A percentile compares a stretch with the other conserved stretches of the same genome.
These are phyloP conservation scores for Trematomus loennbergii DNA, from an alignment of 2,113 vertebrate genomes.

Conservation along the genomic window DNA sequence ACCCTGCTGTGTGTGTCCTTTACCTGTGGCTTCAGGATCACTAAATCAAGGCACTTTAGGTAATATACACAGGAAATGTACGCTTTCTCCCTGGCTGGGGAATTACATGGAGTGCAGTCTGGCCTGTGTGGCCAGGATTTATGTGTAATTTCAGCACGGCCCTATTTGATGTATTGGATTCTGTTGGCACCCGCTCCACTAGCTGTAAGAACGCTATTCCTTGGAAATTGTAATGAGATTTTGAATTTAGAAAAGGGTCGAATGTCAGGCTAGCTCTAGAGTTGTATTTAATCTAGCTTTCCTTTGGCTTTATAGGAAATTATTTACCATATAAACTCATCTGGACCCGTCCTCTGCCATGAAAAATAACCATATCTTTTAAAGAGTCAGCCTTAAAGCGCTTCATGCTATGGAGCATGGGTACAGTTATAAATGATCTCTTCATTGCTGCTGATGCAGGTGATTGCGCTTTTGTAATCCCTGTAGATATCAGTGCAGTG, in stretches of 20 bases:
- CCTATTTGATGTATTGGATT: conserved; percentile 27
- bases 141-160: conserved; percentile 15
- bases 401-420: conserved; percentile 17
- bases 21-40: conserved; percentile 38
- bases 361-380: conserved; percentile 49
- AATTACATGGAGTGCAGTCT: conserved; percentile 11
- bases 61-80: conserved; percentile 16
- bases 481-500: conserved; percentile 40
- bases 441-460: conserved; percentile 60
- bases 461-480: conserved; percentile 53
- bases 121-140: conserved; percentile 27
- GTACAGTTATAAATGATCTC: conserved; percentile 58
- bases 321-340: conserved; percentile 40
- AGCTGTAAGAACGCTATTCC: conserved; percentile 10
- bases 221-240: conserved; percentile 42
- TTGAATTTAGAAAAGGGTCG: conserved; percentile 24
- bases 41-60: conserved; percentile 42
- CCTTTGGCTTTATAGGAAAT: conserved; percentile 5
- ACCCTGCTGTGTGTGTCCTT: conserved; percentile 39
- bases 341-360: conserved; percentile 1
- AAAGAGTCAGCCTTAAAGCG: conserved; percentile 17
- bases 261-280: background rate
- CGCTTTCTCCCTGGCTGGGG: background rate
- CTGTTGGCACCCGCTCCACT: background rate
- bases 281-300: conserved; percentile 39